Evolutionary conservation across 2,888 invertebrate genomes (phyloP), one percentile per base, ranked within the genome.

Genomic region (Glomeris marginata): DNA sequence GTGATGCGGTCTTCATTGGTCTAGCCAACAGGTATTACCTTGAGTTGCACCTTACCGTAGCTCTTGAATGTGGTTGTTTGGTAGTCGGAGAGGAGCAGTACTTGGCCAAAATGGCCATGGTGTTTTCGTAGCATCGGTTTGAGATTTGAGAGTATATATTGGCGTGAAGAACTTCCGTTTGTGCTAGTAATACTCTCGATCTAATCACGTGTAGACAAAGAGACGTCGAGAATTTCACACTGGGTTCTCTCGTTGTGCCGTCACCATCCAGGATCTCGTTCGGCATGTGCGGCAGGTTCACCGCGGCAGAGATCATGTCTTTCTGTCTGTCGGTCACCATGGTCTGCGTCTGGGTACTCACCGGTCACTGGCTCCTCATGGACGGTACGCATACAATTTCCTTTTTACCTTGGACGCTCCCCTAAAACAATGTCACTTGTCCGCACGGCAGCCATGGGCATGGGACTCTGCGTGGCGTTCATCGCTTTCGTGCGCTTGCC

Each of bases 311-410:
- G 73, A 74, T 95, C 53, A 78, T 91, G 62, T 90, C 94, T 53
- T 92, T 92, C 67, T 80, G 85, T 57, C 72, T 94, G 54, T 86
- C 92, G 55, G 82, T 94, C 61, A 81, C 81, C 66, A 87, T 95
- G 65, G 94, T 95, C 53, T 90, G 90, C 71, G 82, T 95, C 58
- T 95, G 95, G 95, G 88, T 95, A 60, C 77, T 94, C 56, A 95
- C 95, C 53, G 95, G 94, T 1, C 94, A 95, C 71, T 95, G 95
- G 95, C 76, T 95, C 59, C 77, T 95, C 49, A 95, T 95, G 94
- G 94, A 95, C 71, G 84, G 84, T 82, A 62, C 66, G 72, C 63
- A 35, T 35, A 36, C 10, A 10, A 36, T 54, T 53, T 15, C 11
- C 16, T 44, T 11, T 18, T 43, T 36, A 21, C 52, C 6, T 21